These are phyloP conservation scores for Peromyscus californicus DNA, from an alignment of 2,113 vertebrate genomes.

Conservation along the genomic window DNA sequence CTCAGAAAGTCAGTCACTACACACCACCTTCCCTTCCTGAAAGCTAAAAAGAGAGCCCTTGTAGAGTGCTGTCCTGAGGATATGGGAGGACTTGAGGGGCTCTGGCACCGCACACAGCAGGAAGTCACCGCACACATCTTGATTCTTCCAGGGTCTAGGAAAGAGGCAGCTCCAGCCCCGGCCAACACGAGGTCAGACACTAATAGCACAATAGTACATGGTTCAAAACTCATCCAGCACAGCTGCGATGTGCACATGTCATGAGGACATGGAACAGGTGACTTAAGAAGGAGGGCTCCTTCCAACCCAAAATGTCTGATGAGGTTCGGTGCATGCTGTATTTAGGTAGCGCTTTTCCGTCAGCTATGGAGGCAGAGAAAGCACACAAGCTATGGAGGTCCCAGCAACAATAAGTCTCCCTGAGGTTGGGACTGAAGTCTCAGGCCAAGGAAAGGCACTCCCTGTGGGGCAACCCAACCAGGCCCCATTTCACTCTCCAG, in stretches of 20 bases:
- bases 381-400: background rate
- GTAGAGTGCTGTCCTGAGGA: background rate
- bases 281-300: background rate
- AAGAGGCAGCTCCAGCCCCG: background rate
- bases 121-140: no score
- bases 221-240: background rate
- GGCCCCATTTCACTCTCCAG: background rate
- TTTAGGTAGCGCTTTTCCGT: background rate
- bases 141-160: background rate
- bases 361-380: background rate
- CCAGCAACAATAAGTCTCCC: background rate
- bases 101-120: background rate
- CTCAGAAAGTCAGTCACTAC: background rate
- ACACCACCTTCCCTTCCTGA: background rate
- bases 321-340: rapidly evolving
- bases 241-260: background rate
- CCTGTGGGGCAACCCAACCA: background rate
- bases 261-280: background rate
- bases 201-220: background rate
- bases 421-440: background rate
- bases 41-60: background rate
- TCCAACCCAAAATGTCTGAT: background rate
- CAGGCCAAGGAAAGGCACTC: background rate
- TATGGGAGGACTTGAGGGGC: rapidly evolving
- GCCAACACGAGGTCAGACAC: background rate